Base-by-base conservation (phyloP, 2,888 invertebrate genomes). In the Emmelina monodactyla region DNA sequence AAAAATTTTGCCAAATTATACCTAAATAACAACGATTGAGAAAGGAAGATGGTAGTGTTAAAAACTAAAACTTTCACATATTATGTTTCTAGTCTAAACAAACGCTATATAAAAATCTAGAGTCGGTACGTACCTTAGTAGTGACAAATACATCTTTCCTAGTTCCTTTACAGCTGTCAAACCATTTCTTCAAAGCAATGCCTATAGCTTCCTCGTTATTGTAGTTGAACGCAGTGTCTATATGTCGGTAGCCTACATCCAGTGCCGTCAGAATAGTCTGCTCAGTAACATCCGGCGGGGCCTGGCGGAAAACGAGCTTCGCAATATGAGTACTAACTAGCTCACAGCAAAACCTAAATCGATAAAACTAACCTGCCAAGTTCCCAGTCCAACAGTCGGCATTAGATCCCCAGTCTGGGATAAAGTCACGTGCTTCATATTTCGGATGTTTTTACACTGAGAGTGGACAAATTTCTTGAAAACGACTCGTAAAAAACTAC, bases 211-310 rank as follows among this genome's bases (percentile, higher is more conserved):
- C 87, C 63, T 92, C 91, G 49, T 90, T 92, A 43, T 86, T 85
- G 53, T 92, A 92, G 67, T 88, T 87, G 55, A 87, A 87, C 16
- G 91, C 91, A 9, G 91, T 91, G 57, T 92, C 91, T 45, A 88
- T 88, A 46, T 89, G 89, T 44, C 88, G 82, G 53, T 91, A 92
- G 16, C 91, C 91, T 43, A 73, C 64, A 32, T 88, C 82, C 40
- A 92, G 62, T 15, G 91, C 90, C 35, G 73, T 73, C 34, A 81
- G 73, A 0, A 91, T 83, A 6, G 84, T 85, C 9, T 65, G 58
- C 58, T 87, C 85, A 22, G 88, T 82, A 45, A 88, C 86, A 42
- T 86, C 82, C 3, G 85, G 63, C 43, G 84, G 81, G 16, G 87
- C 85, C 86, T 86, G 47, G 33, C 36, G 44, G 40, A 41, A 37